A percentile compares a stretch with the other conserved stretches of the same genome.
phyloP scores from a whole-genome alignment of 2,797 vertebrate species.

The Channallabes apus region DNA sequence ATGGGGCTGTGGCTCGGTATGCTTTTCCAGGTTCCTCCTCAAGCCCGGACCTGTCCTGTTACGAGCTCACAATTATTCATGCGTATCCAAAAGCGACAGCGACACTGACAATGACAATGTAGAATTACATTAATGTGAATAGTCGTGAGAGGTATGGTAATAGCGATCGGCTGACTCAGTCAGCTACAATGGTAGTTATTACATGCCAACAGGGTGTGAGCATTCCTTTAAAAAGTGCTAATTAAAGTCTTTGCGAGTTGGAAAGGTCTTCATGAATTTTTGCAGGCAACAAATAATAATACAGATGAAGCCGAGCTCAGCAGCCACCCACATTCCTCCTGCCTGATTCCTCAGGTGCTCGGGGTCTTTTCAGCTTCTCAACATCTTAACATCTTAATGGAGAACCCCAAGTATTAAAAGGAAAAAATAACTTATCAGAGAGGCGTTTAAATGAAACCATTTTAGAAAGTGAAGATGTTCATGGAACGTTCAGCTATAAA shows the following conservation, averaged over 20 bases:
- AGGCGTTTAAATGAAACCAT: background rate
- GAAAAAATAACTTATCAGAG: no score
- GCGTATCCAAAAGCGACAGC: conserved; percentile 43
- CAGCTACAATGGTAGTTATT: conserved; percentile 32
- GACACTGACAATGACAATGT: conserved; percentile 66
- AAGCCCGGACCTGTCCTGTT: conserved; percentile 61
- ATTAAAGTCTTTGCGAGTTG: conserved; percentile 46
- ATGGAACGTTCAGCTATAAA: background rate
- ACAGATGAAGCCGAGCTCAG: background rate
- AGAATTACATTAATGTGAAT: conserved; percentile 31
- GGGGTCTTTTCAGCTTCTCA: background rate
- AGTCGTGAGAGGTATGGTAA: conserved; percentile 39
- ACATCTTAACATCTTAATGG: background rate
- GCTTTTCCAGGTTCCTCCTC: conserved; percentile 69
- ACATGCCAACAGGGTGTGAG: conserved; percentile 35
- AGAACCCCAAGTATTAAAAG: background rate
- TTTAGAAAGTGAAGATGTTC: background rate
- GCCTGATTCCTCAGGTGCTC: background rate
- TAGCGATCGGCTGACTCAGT: conserved; percentile 33
- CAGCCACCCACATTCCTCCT: conserved; percentile 9
- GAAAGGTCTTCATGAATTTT: background rate
- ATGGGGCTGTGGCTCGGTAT: conserved; percentile 65
- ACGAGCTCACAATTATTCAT: conserved; percentile 49
- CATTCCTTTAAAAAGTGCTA: conserved; percentile 34
- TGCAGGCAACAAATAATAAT: background rate